These are phyloP conservation scores for Lerista edwardsae DNA, from an alignment of 2,797 vertebrate species.

Conservation along the genomic window DNA sequence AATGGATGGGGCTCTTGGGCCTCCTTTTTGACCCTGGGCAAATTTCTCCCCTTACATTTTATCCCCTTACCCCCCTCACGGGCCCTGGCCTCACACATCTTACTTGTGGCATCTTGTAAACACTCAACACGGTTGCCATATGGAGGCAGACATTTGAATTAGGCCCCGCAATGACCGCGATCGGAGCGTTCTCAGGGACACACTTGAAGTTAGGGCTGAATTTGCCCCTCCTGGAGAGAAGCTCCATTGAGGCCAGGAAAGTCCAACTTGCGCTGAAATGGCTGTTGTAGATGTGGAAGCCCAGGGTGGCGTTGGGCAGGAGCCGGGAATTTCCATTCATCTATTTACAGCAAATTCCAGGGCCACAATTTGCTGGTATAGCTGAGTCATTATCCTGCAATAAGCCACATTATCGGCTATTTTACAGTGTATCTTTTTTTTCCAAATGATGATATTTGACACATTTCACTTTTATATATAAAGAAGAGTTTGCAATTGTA, in stretches of 20 bases:
- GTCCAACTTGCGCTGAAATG: slow-evolving; percentile 4
- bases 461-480: too few species aligned
- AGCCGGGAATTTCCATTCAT: not conserved
- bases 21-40: too few species aligned
- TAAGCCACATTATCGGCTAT: not conserved
- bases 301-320: not conserved
- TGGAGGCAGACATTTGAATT: not conserved
- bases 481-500: too few species aligned
- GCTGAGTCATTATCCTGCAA: slow-evolving; percentile 4
- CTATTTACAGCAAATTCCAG: slow-evolving; percentile 13
- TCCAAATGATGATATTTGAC: too few species aligned
- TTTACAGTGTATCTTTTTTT: too few species aligned
- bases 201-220: slow-evolving; percentile 12
- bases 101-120: slow-evolving; percentile 13
- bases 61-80: too few species aligned
- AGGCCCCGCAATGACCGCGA: slow-evolving; percentile 9
- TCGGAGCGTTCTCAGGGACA: not conserved
- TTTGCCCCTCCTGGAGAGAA: not conserved
- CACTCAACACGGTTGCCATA: not conserved
- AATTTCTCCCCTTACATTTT: too few species aligned
- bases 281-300: slow-evolving; percentile 13
- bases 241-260: not conserved
- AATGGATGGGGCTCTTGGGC: too few species aligned
- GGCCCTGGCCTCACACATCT: not conserved
- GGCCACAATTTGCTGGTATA: slow-evolving; percentile 9